These are phyloP conservation scores for Zaprionus inermis DNA, from an alignment of 1,140 invertebrate genomes.

Conservation along the genomic window DNA sequence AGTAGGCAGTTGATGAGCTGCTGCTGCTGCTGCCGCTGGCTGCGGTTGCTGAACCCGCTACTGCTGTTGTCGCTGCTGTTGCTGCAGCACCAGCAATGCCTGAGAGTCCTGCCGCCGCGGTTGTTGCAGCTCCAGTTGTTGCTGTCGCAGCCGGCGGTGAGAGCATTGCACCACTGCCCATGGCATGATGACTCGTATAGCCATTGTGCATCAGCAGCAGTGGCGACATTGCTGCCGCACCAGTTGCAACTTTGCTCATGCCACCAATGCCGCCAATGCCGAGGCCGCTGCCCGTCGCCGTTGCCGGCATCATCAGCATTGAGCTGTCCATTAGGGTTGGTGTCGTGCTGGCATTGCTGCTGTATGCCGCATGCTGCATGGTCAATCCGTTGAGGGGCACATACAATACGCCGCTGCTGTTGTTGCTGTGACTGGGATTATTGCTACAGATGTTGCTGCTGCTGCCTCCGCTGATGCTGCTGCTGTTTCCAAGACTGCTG, in stretches of 20 bases:
- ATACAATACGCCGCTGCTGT: slow-evolving; percentile 50
- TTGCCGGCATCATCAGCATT: slow-evolving; percentile 32
- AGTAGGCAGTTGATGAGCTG: slow-evolving; percentile 45
- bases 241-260: slow-evolving; percentile 2
- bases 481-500: slow-evolving; percentile 9
- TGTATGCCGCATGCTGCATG: slow-evolving; percentile 64
- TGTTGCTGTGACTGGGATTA: slow-evolving; percentile 11
- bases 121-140: neutral
- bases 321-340: slow-evolving; percentile 47
- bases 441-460: slow-evolving; percentile 12
- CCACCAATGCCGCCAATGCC: neutral
- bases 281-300: neutral
- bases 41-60: neutral
- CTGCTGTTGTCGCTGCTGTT: slow-evolving; percentile 3
- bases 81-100: slow-evolving; percentile 1
- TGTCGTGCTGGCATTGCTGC: slow-evolving; percentile 56
- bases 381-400: slow-evolving; percentile 65
- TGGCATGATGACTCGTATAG: slow-evolving; percentile 41
- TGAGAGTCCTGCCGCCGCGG: neutral
- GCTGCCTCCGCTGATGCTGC: neutral
- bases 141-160: slow-evolving; percentile 40
- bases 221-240: slow-evolving; percentile 42
- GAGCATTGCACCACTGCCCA: slow-evolving; percentile 27
- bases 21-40: slow-evolving; percentile 3
- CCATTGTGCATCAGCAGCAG: slow-evolving; percentile 56